Conservation (phyloP, 2,888 invertebrate species). For the Euphydryas editha region DNA sequence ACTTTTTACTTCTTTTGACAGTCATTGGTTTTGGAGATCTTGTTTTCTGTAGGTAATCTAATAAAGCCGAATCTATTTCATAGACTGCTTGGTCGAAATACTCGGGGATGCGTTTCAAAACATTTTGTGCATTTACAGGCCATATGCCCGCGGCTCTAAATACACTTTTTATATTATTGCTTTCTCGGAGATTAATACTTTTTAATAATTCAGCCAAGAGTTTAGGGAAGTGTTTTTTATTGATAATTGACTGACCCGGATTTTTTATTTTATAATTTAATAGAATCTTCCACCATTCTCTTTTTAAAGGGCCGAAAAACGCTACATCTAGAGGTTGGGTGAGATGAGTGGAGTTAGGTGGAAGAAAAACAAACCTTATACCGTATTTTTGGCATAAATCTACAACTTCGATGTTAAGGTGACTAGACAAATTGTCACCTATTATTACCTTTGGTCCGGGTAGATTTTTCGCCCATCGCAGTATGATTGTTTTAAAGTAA, state of each 20-base stretch:
- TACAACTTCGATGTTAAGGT: conserved; percentile 23
- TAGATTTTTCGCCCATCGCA: conserved; percentile 25
- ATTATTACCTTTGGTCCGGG: conserved; percentile 30
- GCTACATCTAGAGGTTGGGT: conserved; percentile 16
- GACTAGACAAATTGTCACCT: conserved; percentile 32
- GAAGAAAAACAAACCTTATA: conserved; percentile 21
- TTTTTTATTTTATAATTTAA: conserved; percentile 14
- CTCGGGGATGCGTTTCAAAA: conserved; percentile 27
- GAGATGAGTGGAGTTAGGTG: conserved; percentile 4
- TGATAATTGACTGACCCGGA: neutral
- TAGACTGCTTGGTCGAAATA: neutral
- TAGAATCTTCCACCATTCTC: conserved; percentile 16
- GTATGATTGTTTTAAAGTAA: conserved; percentile 47
- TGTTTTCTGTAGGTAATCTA: neutral
- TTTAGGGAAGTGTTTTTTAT: conserved; percentile 24
- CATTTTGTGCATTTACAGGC: conserved; percentile 26
- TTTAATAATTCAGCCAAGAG: conserved; percentile 35
- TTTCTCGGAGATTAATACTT: conserved; percentile 7
- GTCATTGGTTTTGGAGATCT: neutral
- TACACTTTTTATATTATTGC: conserved; percentile 32
- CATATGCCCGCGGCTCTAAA: conserved; percentile 38
- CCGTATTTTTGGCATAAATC: conserved; percentile 15
- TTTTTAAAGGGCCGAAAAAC: conserved; percentile 18
- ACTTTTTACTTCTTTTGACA: neutral
- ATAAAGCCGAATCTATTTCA: neutral